These are phyloP conservation scores for Pseudopleuronectes americanus DNA, from an alignment of 2,797 vertebrate genomes.

Conservation along the genomic window DNA sequence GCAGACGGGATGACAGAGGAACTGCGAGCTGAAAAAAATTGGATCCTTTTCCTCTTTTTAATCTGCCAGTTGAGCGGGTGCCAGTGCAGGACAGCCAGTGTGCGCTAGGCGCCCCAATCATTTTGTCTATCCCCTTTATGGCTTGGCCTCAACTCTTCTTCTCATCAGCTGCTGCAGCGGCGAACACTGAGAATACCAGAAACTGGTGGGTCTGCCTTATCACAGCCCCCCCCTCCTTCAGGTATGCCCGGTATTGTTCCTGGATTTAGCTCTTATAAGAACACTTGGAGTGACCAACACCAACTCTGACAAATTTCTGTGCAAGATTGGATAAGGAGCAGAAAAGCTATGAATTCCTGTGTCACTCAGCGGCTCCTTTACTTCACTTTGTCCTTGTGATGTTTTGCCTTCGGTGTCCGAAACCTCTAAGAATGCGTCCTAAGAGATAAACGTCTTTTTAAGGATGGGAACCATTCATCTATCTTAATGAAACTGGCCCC, in stretches of 20 bases:
- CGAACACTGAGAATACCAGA: slow-evolving; percentile 42
- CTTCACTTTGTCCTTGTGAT: slow-evolving; percentile 3
- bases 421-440: background rate
- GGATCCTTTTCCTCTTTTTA: slow-evolving; percentile 70
- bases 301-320: slow-evolving; percentile 23
- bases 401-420: background rate
- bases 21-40: slow-evolving; percentile 65
- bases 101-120: slow-evolving; percentile 63
- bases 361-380: background rate
- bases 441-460: background rate
- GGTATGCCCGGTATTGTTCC: slow-evolving; percentile 33
- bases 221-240: no score
- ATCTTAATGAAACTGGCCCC: slow-evolving; percentile 18
- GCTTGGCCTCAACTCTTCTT: slow-evolving; percentile 63
- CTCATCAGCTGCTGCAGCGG: slow-evolving; percentile 49
- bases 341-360: background rate
- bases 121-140: slow-evolving; percentile 75
- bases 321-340: background rate
- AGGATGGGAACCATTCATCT: slow-evolving; percentile 7
- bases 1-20: slow-evolving; percentile 65
- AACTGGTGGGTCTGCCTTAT: slow-evolving; percentile 24
- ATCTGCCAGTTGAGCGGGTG: slow-evolving; percentile 77
- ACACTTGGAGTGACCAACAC: background rate
- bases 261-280: slow-evolving; percentile 18
- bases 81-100: slow-evolving; percentile 69